Base-by-base conservation (phyloP, 2,113 vertebrate genomes). In the Cromileptes altivelis region DNA sequence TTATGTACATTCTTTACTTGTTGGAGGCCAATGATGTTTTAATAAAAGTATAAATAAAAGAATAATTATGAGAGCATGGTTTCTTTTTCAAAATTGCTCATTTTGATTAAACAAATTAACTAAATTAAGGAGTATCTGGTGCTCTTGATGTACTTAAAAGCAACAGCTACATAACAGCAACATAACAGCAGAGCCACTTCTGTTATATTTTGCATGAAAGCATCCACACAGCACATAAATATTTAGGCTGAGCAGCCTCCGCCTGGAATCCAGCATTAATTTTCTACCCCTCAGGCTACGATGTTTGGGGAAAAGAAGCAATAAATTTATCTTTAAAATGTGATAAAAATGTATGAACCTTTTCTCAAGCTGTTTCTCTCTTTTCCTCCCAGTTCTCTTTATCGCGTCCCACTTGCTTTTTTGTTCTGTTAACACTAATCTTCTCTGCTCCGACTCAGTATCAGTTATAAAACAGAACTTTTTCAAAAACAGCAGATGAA, bases 1-100 rank as follows among this genome's bases (percentile, higher is more conserved):
- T 85, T 88, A 92, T 94, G 91, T 94, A 92, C 85, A 91, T 90
- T 94, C 90, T 94, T 93, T 93, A 91, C 86, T 75, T 93, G 91
- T 93, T 91, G 79, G 89, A 94, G 88, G 73, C 78, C 62, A 85
- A 88, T 89, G 72, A 88, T 91, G 92, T 94, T 96, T 95, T 93
- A 95, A 95, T 96, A 95, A 95, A 95, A 91, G 56, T 83, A 83
- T 86, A 50, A 88, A 82, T 86, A 78, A 89, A 90, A 85, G 58
- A 65, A 67, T 37, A 76, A 63, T 37, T 50, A 64, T 40, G 18
- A 78, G 4, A 78, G 40, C 21, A 21, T 78, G 49, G 62, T 70
- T 78, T 70, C 12, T 57, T 61, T 85, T 78, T 86, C 27, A 2
- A 70, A 47, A 45, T 13, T 60, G 68, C 14, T 84, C 14, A 58